Base-by-base conservation (phyloP, 1,140 invertebrate genomes). In the Tetragonula clypearis region DNA sequence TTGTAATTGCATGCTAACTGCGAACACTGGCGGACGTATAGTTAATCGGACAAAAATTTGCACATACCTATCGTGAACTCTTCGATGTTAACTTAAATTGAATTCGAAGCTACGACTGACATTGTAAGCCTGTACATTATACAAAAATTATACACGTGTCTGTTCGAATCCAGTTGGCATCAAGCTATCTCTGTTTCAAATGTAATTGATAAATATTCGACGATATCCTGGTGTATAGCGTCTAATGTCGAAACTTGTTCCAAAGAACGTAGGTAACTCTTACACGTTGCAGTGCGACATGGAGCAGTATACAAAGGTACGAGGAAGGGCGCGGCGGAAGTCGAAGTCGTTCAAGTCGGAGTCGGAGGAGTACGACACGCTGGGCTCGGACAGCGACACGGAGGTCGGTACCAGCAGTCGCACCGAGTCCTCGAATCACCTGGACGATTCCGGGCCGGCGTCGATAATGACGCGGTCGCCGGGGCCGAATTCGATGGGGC, bases 341-440 rank as follows among this genome's bases (percentile, higher is more conserved):
- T 94, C 93, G 11, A 95, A 95, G 84, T 94, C 94, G 41, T 95
- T 95, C 87, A 96, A 96, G 84, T 96, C 95, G 9, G 96, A 96
- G 91, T 96, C 96, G 35, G 96, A 96, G 88, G 96, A 96, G 85
- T 96, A 96, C 88, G 96, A 96, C 87, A 96, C 95, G 62, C 92
- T 96, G 41, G 96, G 96, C 82, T 96, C 95, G 53, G 96, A 96
- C 90, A 96, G 95, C 86, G 96, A 96, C 87, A 95, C 95, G 41
- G 95, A 95, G 89, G 94, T 95, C 84, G 95, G 94, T 49, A 95
- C 95, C 72, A 95, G 95, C 88, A 95, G 95, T 88, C 90, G 95
- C 86, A 94, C 95, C 58, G 95, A 96, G 88, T 95, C 95, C 81
- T 95, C 95, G 79, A 95, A 94, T 88, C 95, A 95, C 77, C 89